Evolutionary conservation across 2,113 vertebrate species (phyloP).

Genomic region (Ceyx margarethae): DNA sequence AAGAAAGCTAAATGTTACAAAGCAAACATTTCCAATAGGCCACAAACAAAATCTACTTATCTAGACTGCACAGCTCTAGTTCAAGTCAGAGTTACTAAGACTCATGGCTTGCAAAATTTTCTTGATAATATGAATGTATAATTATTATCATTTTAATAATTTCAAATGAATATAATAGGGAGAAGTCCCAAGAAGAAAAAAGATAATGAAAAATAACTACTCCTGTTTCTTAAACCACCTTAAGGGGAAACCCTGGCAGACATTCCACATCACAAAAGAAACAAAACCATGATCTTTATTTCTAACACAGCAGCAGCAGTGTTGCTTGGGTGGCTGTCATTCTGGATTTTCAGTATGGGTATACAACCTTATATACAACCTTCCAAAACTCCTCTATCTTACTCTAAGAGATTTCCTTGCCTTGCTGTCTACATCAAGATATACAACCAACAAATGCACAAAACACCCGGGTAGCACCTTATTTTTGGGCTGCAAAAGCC

Average conservation of each 20-base stretch:
- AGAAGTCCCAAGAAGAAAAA: not conserved
- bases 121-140: not conserved
- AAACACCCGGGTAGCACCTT: not conserved
- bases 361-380: not conserved
- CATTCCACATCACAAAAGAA: not conserved
- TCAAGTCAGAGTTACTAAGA: not conserved
- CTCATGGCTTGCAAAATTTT: not conserved
- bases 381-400: not conserved
- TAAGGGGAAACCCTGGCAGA: not conserved
- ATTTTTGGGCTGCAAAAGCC: not conserved
- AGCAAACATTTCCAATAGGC: not conserved
- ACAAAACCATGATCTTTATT: not conserved
- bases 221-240: not conserved
- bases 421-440: not conserved
- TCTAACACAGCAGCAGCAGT: not conserved
- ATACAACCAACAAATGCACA: not conserved
- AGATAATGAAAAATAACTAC: not conserved
- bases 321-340: not conserved
- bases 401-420: not conserved
- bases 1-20: not conserved
- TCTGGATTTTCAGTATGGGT: not conserved
- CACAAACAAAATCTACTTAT: not conserved
- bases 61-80: not conserved
- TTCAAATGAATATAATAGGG: not conserved
- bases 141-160: not conserved